phyloP scores from a whole-genome alignment of 2,888 invertebrate genomes.

The Hipparchia sbordonii region DNA sequence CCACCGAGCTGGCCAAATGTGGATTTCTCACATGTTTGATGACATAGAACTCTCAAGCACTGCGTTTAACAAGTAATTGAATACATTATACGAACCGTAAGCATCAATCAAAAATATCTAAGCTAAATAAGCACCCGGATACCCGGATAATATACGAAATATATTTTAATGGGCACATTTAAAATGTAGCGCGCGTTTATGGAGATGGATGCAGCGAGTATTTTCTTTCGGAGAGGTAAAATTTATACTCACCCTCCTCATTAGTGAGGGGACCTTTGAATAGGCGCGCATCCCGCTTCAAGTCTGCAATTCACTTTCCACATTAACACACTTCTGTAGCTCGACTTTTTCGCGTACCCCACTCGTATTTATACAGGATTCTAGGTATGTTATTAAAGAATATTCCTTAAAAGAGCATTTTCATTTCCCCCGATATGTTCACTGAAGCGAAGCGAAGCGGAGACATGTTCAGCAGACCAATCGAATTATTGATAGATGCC shows the following conservation, averaged over 20 bases:
- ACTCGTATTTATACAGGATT: not conserved
- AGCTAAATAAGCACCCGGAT: slow-evolving; percentile 26
- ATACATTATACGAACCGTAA: not conserved
- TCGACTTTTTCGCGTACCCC: not conserved
- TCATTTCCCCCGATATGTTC: too few relatives aligned
- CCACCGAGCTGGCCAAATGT: too few relatives aligned
- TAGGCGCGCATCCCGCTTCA: slow-evolving; percentile 45
- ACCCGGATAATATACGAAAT: slow-evolving; percentile 29
- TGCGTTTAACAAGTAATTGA: not conserved
- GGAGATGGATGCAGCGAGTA: slow-evolving; percentile 45
- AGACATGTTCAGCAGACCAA: too few relatives aligned
- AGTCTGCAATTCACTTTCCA: slow-evolving; percentile 45
- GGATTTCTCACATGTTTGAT: too few relatives aligned
- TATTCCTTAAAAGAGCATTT: too few relatives aligned
- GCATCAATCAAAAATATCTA: not conserved
- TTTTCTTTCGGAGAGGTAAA: slow-evolving; percentile 47
- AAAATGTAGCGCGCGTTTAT: slow-evolving; percentile 42
- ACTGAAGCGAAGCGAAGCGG: too few relatives aligned
- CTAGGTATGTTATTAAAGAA: not conserved
- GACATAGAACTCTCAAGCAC: too few relatives aligned
- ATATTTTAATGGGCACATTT: slow-evolving; percentile 41
- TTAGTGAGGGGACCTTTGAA: slow-evolving; percentile 47
- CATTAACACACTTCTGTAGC: slow-evolving; percentile 40
- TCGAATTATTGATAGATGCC: too few relatives aligned
- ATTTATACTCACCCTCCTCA: slow-evolving; percentile 47